Percentiles rank a stretch among this genome's conserved stretches.
Conservation (phyloP, 2,113 vertebrate genomes). For the Rhizomys pruinosus region DNA sequence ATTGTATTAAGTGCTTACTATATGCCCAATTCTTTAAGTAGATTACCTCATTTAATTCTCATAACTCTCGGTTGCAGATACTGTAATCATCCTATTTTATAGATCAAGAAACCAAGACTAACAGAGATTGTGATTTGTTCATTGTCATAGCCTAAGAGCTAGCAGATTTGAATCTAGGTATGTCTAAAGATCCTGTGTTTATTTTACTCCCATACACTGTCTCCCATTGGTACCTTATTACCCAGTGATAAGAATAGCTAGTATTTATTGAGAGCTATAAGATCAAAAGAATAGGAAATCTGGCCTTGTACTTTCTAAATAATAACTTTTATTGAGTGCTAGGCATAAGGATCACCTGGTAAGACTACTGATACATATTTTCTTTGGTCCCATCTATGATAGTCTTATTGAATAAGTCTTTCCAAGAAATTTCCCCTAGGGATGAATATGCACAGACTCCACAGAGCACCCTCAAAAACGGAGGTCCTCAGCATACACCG, state of each 20-base stretch:
- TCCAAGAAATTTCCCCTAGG: background rate
- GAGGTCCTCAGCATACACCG: background rate
- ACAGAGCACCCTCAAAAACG: background rate
- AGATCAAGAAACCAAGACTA: background rate
- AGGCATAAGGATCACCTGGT: background rate
- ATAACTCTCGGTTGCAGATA: background rate
- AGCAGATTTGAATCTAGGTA: background rate
- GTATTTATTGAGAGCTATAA: background rate
- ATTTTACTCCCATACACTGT: background rate
- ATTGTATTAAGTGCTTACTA: background rate
- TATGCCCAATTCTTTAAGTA: background rate
- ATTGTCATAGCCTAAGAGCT: background rate
- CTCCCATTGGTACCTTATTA: background rate
- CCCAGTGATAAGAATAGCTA: background rate
- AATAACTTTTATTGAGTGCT: background rate
- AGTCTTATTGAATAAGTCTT: background rate
- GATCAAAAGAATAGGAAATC: background rate
- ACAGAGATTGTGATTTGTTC: background rate
- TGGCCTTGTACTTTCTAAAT: background rate
- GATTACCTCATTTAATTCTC: background rate
- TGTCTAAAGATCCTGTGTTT: background rate
- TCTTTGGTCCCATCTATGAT: background rate
- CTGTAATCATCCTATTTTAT: background rate
- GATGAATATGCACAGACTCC: background rate
- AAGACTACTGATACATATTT: background rate